Conservation (phyloP, 37 sponge, comb jelly and placozoan species). For the Theonella swinhoei region DNA sequence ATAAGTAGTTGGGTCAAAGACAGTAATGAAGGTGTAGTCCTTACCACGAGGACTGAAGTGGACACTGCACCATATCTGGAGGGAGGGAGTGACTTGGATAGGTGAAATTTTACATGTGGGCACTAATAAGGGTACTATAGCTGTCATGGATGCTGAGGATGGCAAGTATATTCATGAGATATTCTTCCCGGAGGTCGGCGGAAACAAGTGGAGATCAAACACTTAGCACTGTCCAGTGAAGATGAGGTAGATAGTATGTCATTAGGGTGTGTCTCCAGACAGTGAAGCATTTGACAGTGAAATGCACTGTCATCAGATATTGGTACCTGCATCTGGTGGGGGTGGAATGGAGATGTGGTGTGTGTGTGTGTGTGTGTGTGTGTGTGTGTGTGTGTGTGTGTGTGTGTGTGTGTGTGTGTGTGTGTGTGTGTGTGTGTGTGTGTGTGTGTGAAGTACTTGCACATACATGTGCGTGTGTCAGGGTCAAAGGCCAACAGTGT, state of each 20-base stretch:
- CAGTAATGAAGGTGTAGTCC: conserved; percentile 44
- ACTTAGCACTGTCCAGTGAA: conserved; percentile 53
- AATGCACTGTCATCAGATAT: conserved; percentile 23
- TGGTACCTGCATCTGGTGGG: conserved; percentile 59
- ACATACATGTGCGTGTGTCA: conserved; percentile 45
- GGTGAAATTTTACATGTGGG: no score
- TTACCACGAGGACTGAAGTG: conserved; percentile 25
- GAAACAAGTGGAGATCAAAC: conserved; percentile 60
- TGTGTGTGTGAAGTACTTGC: no score
- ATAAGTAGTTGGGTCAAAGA: conserved; percentile 54
- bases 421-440: no score
- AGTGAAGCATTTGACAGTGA: conserved; percentile 64
- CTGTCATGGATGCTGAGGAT: conserved; percentile 30
- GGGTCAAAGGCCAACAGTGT: conserved; percentile 71
- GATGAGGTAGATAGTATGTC: no score
- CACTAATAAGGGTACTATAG: conserved; percentile 54
- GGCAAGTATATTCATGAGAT: conserved; percentile 15
- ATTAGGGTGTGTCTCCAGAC: conserved; percentile 22
- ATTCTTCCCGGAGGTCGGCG: conserved; percentile 39
- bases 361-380: no score
- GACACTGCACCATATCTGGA: conserved; percentile 75
- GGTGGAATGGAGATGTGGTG: no score
- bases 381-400: no score
- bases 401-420: no score
- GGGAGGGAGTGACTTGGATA: no score